Base-by-base conservation (phyloP, 2,888 invertebrate species). In the Ormia ochracea region DNA sequence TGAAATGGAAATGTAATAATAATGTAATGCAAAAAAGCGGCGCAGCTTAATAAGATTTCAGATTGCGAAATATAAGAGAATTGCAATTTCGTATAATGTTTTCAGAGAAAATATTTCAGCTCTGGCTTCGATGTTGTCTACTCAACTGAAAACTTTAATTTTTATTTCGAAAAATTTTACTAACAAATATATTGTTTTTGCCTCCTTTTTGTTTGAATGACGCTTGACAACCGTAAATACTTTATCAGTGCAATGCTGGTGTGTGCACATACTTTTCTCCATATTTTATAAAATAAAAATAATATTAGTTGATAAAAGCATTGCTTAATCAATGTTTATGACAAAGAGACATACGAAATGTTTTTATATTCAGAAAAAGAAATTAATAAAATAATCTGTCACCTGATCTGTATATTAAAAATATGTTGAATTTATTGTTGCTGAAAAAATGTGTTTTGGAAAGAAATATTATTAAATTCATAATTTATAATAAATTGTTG, bases 211-310 rank as follows among this genome's bases (percentile, higher is more conserved):
- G 9, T 19, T 66, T 26, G 10, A 14, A 50, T 50, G 17, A 7
- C 63, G n/a, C 43, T 36, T 63, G 63, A 56, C 45, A 73, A 28
- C 54, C 50, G 17, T 61, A 50, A 31, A 61, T 3, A 52, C 31
- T 52, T 50, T 61, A 63, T 63, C 72, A 54, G 43, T 19, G 14
- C 6, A 2, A 72, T 19, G 14, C n/a, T 52, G 23, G 33, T 10
- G 45, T 45, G 31, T 36, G 1, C 17, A 26, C 38, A 17, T 28
- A 1, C 19, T 26, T 28, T 26, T 9, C 19, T n/a, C 4, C 1
- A 41, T 9, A n/a, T 41, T 45, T 26, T 28, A 17, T 43, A 0
- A 33, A 36, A n/a, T 21, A 36, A 58, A 41, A 59, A 28, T 26
- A 50, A 12, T 7, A 28, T 31, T 31, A 54, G 43, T 36, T 45